Evolutionary conservation across 2,888 invertebrate genomes (phyloP).

Genomic region (Stenodema calcarata): DNA sequence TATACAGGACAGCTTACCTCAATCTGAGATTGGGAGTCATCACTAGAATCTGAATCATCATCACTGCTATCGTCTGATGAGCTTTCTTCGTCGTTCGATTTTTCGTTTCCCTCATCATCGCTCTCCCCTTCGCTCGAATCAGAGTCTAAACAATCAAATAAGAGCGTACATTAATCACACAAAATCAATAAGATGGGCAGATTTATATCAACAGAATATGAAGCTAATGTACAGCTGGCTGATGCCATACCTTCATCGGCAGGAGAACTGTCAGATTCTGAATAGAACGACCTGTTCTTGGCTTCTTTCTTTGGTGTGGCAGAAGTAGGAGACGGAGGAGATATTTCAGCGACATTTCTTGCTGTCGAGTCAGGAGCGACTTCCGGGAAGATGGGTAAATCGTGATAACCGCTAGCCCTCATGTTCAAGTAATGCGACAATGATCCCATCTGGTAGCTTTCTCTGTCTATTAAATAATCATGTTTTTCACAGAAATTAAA

Average conservation of each 20-base stretch:
- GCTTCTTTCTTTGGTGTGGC: constrained; percentile 50
- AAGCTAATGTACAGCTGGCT: too few relatives aligned
- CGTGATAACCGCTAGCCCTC: constrained; percentile 85
- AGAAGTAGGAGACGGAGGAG: constrained; percentile 58
- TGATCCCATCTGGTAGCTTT: constrained; percentile 91
- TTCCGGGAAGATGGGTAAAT: constrained; percentile 84
- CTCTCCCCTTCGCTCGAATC: constrained; percentile 58
- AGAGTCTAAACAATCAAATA: constrained; percentile 25
- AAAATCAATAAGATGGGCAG: too few relatives aligned
- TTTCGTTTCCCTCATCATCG: constrained; percentile 45
- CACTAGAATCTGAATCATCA: constrained; percentile 56
- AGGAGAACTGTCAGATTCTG: constrained; percentile 64
- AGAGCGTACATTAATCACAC: neutral
- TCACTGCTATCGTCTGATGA: constrained; percentile 58
- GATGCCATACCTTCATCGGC: constrained; percentile 59
- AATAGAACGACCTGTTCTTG: constrained; percentile 73
- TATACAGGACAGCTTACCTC: neutral
- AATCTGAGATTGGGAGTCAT: constrained; percentile 34
- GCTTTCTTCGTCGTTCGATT: constrained; percentile 58
- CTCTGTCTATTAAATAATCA: constrained; percentile 68
- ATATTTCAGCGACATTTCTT: constrained; percentile 72
- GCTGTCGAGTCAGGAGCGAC: constrained; percentile 76
- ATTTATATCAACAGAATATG: too few relatives aligned
- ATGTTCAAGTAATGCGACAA: constrained; percentile 92
- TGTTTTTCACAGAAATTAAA: neutral